Conservation (phyloP, 1,140 invertebrate species). For the Phenacoccus solenopsis region DNA sequence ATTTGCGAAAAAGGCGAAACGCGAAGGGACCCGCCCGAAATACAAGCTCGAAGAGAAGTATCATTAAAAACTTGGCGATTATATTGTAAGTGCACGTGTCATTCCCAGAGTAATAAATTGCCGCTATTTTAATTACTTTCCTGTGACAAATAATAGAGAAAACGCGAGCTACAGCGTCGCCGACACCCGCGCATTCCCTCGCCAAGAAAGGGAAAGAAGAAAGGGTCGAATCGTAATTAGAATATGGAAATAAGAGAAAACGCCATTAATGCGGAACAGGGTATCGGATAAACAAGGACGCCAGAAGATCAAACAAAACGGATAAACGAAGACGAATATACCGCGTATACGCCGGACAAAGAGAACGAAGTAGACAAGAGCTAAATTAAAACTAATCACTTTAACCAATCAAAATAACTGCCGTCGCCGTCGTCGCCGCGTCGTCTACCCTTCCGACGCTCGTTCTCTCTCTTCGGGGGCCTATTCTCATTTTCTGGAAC, state of each 20-base stretch:
- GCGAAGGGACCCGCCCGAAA: background rate
- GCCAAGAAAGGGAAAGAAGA: background rate
- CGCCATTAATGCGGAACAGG: background rate
- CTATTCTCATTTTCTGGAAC: constrained; percentile 1
- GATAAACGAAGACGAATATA: constrained; percentile 1
- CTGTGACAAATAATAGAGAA: constrained; percentile 2
- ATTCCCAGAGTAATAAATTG: constrained; percentile 2
- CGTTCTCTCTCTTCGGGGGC: background rate
- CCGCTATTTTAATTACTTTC: constrained; percentile 2
- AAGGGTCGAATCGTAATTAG: background rate
- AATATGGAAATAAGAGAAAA: constrained; percentile 3
- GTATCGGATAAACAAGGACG: background rate
- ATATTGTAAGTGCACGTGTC: constrained; percentile 1
- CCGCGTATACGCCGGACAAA: background rate
- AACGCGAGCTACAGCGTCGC: too few species aligned
- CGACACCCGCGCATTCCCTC: too few species aligned
- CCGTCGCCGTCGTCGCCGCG: background rate
- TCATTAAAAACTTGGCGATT: background rate
- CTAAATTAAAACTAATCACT: constrained; percentile 3
- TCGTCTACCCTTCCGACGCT: background rate
- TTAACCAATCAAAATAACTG: constrained; percentile 3
- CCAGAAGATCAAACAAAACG: constrained; percentile 1
- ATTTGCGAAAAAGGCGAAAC: background rate
- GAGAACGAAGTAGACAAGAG: constrained; percentile 1
- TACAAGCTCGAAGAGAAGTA: background rate